Evolutionary conservation across 2,888 invertebrate genomes (phyloP).

Genomic region (Ormia ochracea): DNA sequence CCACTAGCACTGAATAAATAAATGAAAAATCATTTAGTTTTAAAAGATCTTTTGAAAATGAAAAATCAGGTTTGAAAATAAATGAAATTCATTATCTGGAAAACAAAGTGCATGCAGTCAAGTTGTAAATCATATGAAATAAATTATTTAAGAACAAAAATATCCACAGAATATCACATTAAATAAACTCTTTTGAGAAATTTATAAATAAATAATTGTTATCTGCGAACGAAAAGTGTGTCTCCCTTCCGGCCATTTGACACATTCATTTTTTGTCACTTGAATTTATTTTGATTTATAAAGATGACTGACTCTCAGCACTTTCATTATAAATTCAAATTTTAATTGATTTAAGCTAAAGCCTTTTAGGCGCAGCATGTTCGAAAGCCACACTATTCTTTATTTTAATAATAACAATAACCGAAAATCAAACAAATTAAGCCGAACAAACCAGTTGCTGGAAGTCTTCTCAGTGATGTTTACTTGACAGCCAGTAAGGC

Average conservation of each 20-base stretch:
- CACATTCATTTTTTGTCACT: constrained; percentile 5
- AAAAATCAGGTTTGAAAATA: constrained; percentile 4
- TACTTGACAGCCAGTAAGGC: constrained; percentile 59
- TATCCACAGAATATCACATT: background rate
- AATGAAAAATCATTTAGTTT: background rate
- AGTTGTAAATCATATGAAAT: background rate
- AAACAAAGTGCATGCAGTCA: background rate
- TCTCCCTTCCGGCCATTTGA: background rate
- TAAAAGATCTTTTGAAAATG: background rate
- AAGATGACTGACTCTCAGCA: background rate
- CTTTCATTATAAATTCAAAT: constrained; percentile 50
- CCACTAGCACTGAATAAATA: constrained; percentile 2
- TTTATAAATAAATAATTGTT: background rate
- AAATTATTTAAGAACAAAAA: background rate
- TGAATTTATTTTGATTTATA: background rate
- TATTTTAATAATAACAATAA: background rate
- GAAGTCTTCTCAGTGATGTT: constrained; percentile 8
- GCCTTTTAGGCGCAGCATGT: background rate
- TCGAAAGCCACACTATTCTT: background rate
- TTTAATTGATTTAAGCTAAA: constrained; percentile 20
- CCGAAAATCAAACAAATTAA: constrained; percentile 50
- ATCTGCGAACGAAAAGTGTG: background rate
- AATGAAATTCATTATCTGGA: background rate
- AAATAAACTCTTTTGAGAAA: background rate
- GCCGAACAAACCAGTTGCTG: constrained; percentile 54